These are phyloP conservation scores for Agrochola macilenta DNA, from an alignment of 2,888 invertebrate species.

Conservation along the genomic window DNA sequence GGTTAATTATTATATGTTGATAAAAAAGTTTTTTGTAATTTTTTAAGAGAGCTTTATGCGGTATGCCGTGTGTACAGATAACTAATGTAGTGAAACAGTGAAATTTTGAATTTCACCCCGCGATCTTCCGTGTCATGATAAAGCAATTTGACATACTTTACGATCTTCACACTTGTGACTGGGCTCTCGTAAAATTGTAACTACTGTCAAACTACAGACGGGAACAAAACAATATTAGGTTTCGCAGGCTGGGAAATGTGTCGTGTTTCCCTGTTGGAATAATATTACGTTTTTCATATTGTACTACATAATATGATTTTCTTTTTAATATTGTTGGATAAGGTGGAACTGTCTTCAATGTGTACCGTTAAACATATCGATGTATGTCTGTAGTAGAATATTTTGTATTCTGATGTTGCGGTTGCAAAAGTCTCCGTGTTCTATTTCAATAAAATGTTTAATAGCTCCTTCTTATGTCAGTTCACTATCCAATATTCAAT, in stretches of 20 bases:
- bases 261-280: slow-evolving; percentile 52
- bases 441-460: slow-evolving; percentile 29
- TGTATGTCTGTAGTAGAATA: slow-evolving; percentile 39
- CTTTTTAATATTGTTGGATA: slow-evolving; percentile 58
- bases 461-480: slow-evolving; percentile 13
- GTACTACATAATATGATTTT: slow-evolving; percentile 53
- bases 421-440: slow-evolving; percentile 16
- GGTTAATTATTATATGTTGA: slow-evolving; percentile 89
- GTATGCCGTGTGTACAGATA: slow-evolving; percentile 83
- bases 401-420: slow-evolving; percentile 37
- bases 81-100: slow-evolving; percentile 78
- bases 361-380: slow-evolving; percentile 49
- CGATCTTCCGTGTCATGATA: slow-evolving; percentile 80
- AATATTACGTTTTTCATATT: slow-evolving; percentile 64
- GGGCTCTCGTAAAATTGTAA: slow-evolving; percentile 74
- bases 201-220: slow-evolving; percentile 67
- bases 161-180: slow-evolving; percentile 77
- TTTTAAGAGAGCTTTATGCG: slow-evolving; percentile 90
- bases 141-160: slow-evolving; percentile 75
- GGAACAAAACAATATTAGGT: slow-evolving; percentile 69
- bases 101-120: slow-evolving; percentile 88
- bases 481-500: slow-evolving; percentile 34
- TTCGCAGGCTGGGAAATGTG: slow-evolving; percentile 57
- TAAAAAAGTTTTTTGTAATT: slow-evolving; percentile 84
- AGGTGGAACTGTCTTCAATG: slow-evolving; percentile 49